These are phyloP conservation scores for Drosophila lacertosa DNA, from an alignment of 1,140 invertebrate species.

Conservation along the genomic window DNA sequence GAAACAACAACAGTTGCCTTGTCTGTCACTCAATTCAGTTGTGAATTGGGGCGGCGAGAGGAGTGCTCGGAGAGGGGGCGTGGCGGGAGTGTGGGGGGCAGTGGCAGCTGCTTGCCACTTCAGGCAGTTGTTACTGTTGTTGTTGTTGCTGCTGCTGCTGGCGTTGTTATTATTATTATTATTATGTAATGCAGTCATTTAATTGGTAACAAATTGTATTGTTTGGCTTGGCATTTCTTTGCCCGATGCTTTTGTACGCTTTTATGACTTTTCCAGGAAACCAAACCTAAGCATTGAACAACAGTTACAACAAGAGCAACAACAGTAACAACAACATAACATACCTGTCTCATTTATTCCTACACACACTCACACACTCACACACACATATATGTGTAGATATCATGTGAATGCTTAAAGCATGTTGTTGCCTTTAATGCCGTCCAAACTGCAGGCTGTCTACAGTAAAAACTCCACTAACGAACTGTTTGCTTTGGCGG, in stretches of 20 bases:
- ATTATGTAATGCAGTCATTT: constrained; percentile 82
- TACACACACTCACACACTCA: not conserved
- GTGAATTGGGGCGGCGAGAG: not conserved
- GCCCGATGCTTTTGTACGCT: constrained; percentile 65
- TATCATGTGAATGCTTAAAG: constrained; percentile 17
- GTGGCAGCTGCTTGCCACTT: constrained; percentile 29
- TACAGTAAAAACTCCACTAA: no score
- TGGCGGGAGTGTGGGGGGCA: not conserved
- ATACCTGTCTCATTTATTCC: constrained; percentile 32
- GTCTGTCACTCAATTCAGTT: constrained; percentile 47
- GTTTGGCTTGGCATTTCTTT: constrained; percentile 67
- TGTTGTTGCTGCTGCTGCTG: constrained; percentile 35
- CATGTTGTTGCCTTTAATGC: constrained; percentile 55
- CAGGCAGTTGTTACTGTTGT: constrained; percentile 23
- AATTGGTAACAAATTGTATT: constrained; percentile 82
- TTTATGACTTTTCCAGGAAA: constrained; percentile 75
- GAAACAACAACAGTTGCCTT: constrained; percentile 27
- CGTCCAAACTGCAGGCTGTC: constrained; percentile 12
- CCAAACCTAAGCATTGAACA: constrained; percentile 41
- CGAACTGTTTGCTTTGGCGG: no score
- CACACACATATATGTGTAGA: constrained; percentile 6
- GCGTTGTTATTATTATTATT: constrained; percentile 65
- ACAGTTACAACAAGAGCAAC: constrained; percentile 23
- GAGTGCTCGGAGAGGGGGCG: not conserved
- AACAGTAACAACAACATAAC: constrained; percentile 12